Conservation (phyloP, 2,888 invertebrate species). For the Boloria euphrosyne region DNA sequence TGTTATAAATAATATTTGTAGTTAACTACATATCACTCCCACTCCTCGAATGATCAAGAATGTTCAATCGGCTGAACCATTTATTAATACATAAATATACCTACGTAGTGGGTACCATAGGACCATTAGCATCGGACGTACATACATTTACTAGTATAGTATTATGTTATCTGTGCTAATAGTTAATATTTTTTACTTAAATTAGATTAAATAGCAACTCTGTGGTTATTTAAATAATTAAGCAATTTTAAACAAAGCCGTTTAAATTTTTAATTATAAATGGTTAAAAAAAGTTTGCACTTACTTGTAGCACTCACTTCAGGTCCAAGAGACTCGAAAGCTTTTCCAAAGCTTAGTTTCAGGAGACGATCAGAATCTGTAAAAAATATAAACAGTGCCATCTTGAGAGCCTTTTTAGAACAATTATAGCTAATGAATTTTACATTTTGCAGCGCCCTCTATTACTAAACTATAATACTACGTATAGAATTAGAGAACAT, state of each 20-base stretch:
- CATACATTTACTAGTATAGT: no score
- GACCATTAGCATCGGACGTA: no score
- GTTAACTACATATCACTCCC: no score
- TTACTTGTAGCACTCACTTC: constrained; percentile 90
- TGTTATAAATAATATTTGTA: no score
- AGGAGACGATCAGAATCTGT: constrained; percentile 77
- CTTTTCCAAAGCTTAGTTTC: constrained; percentile 79
- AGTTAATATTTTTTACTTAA: no score
- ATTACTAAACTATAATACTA: not conserved
- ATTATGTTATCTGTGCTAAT: no score
- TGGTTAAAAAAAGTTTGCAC: constrained; percentile 53
- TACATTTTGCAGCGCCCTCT: not conserved
- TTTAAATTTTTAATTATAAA: not conserved
- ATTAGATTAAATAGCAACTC: no score
- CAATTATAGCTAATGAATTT: no score
- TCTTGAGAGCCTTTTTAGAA: not conserved
- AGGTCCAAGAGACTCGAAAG: constrained; percentile 84
- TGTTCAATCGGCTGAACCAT: no score
- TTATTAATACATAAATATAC: no score
- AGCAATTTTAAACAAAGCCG: not conserved
- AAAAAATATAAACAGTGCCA: constrained; percentile 50
- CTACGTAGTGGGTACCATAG: no score
- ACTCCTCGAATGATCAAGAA: no score
- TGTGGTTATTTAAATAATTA: not conserved
- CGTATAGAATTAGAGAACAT: not conserved